Evolutionary conservation across 1,140 invertebrate species (phyloP), one percentile per base, ranked within the genome.

Genomic region (Achroia grisella): DNA sequence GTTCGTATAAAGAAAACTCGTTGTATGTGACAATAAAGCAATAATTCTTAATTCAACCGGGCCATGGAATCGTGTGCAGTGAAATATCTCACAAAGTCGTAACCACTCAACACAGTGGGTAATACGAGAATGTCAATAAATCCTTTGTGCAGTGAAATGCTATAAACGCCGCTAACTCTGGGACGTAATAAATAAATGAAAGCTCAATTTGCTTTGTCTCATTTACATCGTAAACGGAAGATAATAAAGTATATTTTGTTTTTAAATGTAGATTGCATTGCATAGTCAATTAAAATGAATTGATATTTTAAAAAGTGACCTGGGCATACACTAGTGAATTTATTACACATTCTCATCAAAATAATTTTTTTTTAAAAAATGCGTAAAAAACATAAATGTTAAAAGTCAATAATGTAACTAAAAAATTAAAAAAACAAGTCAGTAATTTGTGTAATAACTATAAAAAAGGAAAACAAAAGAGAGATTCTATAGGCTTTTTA

Each of bases 111-210:
- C 40, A 17, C 29, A 46, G 17, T 36, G n/a, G 15, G 23, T 45
- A 36, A 45, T 40, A 49, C 29, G 31, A 43, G 41, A 50, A 48
- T 15, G 29, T 33, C 36, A 44, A 61, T 61, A 61, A 60, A 56
- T 49, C 49, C 49, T 48, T 23, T 27, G 48, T 31, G 29, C 43
- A 39, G 15, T 39, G 31, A 52, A 56, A 43, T 52, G 40, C 34
- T 40, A 31, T 52, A 49, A 52, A 51, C 40, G 36, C 42, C 42
- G 27, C 37, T 39, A 34, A 50, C 36, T 44, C 39, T 13, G 32
- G 17, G 17, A 23, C 17, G 17, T 6, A 23, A 23, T 23, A 39
- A 39, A 30, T 13, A 35, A 11, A 39, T 36, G 14, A 29, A 45
- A 34, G 9, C 30, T 39, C 11, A 23, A 39, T 39, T 43, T 34